Percentiles rank a stretch among this genome's conserved stretches.
Conservation (phyloP, 2,113 vertebrate species). For the Catharus fuscescens region DNA sequence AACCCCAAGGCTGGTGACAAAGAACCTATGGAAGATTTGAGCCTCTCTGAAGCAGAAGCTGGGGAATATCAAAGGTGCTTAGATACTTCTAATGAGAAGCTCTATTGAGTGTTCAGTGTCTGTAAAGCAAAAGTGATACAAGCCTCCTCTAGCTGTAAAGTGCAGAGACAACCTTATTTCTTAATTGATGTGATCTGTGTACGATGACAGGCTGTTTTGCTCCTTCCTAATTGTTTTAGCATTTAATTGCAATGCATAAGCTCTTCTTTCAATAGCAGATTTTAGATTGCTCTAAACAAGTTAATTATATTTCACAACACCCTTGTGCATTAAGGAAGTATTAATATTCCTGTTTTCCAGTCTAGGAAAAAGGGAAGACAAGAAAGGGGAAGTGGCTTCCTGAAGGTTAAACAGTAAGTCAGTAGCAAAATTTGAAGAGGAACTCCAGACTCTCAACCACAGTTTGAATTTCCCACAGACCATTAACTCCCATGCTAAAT, state of each 20-base stretch:
- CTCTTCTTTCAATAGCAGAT: slow-evolving; percentile 15
- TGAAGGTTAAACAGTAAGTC: not conserved
- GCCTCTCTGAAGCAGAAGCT: not conserved
- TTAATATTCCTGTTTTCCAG: slow-evolving; percentile 22
- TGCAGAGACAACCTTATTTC: not conserved
- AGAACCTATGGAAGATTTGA: not conserved
- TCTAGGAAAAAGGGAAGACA: not conserved
- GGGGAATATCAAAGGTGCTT: not conserved
- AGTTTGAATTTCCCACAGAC: not conserved
- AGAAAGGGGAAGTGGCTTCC: not conserved
- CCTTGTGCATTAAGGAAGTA: slow-evolving; percentile 11
- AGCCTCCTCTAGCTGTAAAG: not conserved
- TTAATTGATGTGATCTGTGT: slow-evolving; percentile 7
- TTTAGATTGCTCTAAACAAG: slow-evolving; percentile 50
- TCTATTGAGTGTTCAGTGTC: not conserved
- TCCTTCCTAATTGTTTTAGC: slow-evolving; percentile 44
- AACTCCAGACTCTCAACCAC: not conserved
- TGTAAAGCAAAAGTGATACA: not conserved
- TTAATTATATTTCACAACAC: slow-evolving; percentile 55
- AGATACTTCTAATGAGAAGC: not conserved
- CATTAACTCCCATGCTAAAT: not conserved
- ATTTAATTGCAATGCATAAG: slow-evolving; percentile 50
- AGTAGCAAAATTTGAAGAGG: not conserved
- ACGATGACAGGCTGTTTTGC: slow-evolving; percentile 8
- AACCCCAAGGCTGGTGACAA: not conserved